Evolutionary conservation across 1,140 invertebrate species (phyloP).

Genomic region (Trichomalopsis sarcophagae): DNA sequence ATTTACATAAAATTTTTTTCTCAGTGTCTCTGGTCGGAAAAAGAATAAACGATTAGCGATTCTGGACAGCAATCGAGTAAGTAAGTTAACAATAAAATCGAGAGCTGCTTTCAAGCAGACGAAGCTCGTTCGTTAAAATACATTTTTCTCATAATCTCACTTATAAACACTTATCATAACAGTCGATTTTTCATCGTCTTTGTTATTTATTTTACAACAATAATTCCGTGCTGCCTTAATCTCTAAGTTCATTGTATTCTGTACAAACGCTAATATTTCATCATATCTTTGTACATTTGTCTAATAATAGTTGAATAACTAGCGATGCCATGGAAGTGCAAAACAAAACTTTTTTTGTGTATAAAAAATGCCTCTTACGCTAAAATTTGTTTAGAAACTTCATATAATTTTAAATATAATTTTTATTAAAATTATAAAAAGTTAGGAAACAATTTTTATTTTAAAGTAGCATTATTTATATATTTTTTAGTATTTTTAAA

Average conservation of each 20-base stretch:
- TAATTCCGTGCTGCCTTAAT: slow-evolving; percentile 41
- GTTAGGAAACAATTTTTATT: slow-evolving; percentile 22
- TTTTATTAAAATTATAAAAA: slow-evolving; percentile 18
- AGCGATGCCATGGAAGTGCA: slow-evolving; percentile 2
- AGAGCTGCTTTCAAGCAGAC: slow-evolving; percentile 61
- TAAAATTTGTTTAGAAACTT: not conserved
- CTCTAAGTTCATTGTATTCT: slow-evolving; percentile 63
- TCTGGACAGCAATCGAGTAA: slow-evolving; percentile 55
- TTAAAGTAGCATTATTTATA: slow-evolving; percentile 29
- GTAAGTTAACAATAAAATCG: slow-evolving; percentile 65
- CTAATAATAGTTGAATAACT: slow-evolving; percentile 19
- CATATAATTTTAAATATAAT: not conserved
- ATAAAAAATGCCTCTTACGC: not conserved
- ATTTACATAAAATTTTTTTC: not conserved
- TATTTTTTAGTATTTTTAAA: slow-evolving; percentile 22
- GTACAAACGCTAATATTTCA: slow-evolving; percentile 69
- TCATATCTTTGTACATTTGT: slow-evolving; percentile 62
- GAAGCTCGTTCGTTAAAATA: slow-evolving; percentile 71
- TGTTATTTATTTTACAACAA: slow-evolving; percentile 48
- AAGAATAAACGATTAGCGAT: slow-evolving; percentile 28
- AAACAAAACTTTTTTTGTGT: slow-evolving; percentile 2
- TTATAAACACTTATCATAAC: slow-evolving; percentile 60
- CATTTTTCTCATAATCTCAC: slow-evolving; percentile 58
- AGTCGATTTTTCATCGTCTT: slow-evolving; percentile 43
- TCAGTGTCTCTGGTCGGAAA: not conserved